Percentiles rank a stretch among this genome's conserved stretches.
phyloP scores from a whole-genome alignment of 2,888 invertebrate species.

The Autographa pulchrina region DNA sequence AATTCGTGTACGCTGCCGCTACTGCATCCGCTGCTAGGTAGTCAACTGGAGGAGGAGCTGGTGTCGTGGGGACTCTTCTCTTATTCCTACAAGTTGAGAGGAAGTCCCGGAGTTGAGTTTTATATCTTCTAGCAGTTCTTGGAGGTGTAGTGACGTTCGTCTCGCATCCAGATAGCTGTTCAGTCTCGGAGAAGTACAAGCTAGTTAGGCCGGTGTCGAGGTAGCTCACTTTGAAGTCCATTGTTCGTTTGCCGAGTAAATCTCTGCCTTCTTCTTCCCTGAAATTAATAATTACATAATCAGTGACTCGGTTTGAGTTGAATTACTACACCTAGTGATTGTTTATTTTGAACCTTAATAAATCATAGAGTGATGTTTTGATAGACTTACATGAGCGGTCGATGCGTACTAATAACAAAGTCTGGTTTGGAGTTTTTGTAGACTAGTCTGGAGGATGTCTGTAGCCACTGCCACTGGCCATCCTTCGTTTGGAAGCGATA shows the following conservation, averaged over 20 bases:
- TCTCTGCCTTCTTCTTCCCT: constrained; percentile 99
- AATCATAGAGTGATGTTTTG: background rate
- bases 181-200: constrained; percentile 96
- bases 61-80: constrained; percentile 90
- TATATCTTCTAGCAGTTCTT: constrained; percentile 96
- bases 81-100: constrained; percentile 97
- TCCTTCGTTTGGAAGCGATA: constrained; percentile 99
- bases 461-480: constrained; percentile 99
- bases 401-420: constrained; percentile 99
- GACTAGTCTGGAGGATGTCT: constrained; percentile 97
- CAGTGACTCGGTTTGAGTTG: background rate
- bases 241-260: constrained; percentile 98
- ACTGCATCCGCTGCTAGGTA: constrained; percentile 92
- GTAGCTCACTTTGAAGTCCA: constrained; percentile 99
- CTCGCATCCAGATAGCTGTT: constrained; percentile 92
- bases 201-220: constrained; percentile 97
- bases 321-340: background rate
- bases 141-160: constrained; percentile 92
- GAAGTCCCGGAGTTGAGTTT: constrained; percentile 97
- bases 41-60: constrained; percentile 91
- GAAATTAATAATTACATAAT: constrained; percentile 61
- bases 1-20: constrained; percentile 94
- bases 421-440: constrained; percentile 99
- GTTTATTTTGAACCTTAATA: background rate
- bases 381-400: constrained; percentile 97